These are phyloP conservation scores for Bellardia bayeri DNA, from an alignment of 2,888 invertebrate genomes.

Conservation along the genomic window DNA sequence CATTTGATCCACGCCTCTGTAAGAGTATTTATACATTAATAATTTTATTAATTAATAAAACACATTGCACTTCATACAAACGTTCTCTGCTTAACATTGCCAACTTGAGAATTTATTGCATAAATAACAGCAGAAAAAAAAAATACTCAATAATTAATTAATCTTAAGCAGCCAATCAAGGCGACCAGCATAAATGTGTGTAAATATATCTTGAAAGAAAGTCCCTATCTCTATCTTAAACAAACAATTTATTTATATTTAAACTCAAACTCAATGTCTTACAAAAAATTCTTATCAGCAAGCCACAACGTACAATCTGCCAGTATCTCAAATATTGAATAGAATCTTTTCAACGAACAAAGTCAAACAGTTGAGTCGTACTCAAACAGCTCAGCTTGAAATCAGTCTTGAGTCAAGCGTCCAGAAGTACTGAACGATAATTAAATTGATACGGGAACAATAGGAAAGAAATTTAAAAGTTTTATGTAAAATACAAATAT, in stretches of 20 bases:
- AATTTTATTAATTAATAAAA: no score
- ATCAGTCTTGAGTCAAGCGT: conserved; percentile 62
- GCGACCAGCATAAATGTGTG: background rate
- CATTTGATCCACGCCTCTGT: no score
- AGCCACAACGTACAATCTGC: background rate
- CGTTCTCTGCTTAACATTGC: no score
- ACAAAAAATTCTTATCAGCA: conserved; percentile 61
- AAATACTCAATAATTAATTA: conserved; percentile 17
- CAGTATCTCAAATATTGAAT: conserved; percentile 11
- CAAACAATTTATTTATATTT: conserved; percentile 25
- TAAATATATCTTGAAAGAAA: conserved; percentile 15
- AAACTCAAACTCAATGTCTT: conserved; percentile 21
- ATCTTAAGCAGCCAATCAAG: background rate
- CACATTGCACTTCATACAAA: background rate
- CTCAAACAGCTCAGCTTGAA: conserved; percentile 57
- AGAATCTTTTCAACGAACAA: conserved; percentile 41
- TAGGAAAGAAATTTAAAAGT: background rate
- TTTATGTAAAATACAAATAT: conserved; percentile 3
- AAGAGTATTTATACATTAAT: no score
- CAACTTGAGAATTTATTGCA: background rate
- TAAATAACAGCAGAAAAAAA: background rate
- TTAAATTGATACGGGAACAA: conserved; percentile 46
- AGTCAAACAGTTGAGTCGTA: conserved; percentile 44
- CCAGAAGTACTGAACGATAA: conserved; percentile 42
- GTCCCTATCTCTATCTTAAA: conserved; percentile 42